Evolutionary conservation across 2,888 invertebrate species (phyloP).

Genomic region (Xestia xanthographa): DNA sequence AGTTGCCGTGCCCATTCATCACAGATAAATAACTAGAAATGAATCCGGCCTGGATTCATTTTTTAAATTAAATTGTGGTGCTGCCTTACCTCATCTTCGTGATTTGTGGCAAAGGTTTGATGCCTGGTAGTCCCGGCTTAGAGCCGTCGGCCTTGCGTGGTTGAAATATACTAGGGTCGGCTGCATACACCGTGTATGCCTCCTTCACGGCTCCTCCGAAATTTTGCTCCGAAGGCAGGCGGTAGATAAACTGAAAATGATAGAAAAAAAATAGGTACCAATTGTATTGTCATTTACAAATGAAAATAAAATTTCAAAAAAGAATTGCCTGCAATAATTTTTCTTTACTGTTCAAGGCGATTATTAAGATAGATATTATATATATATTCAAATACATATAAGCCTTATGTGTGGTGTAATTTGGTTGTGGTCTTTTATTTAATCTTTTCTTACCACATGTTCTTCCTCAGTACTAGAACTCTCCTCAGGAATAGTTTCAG

Average conservation of each 20-base stretch:
- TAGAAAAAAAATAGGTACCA: not conserved
- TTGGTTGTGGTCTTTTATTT: not conserved
- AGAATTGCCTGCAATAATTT: not conserved
- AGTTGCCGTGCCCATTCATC: not conserved
- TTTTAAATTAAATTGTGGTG: not conserved
- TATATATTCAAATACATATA: not conserved
- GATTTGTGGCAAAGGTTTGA: conserved; percentile 89
- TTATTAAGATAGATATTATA: not conserved
- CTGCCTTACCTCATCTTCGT: conserved; percentile 91
- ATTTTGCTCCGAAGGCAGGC: conserved; percentile 93
- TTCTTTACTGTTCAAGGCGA: not conserved
- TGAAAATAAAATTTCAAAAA: not conserved
- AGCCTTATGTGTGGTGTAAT: not conserved
- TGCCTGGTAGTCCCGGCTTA: conserved; percentile 82
- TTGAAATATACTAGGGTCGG: conserved; percentile 95
- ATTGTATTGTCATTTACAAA: not conserved
- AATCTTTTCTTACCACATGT: conserved; percentile 93
- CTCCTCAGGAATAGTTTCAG: conserved; percentile 98
- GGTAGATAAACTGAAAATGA: conserved; percentile 93
- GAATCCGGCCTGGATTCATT: not conserved
- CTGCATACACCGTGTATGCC: conserved; percentile 94
- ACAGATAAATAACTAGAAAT: not conserved
- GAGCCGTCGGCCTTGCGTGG: conserved; percentile 79
- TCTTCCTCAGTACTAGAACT: conserved; percentile 98
- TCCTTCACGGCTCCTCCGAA: conserved; percentile 94